Evolutionary conservation across 2,797 vertebrate species (phyloP).

Genomic region (Sphenopsis melanotis): DNA sequence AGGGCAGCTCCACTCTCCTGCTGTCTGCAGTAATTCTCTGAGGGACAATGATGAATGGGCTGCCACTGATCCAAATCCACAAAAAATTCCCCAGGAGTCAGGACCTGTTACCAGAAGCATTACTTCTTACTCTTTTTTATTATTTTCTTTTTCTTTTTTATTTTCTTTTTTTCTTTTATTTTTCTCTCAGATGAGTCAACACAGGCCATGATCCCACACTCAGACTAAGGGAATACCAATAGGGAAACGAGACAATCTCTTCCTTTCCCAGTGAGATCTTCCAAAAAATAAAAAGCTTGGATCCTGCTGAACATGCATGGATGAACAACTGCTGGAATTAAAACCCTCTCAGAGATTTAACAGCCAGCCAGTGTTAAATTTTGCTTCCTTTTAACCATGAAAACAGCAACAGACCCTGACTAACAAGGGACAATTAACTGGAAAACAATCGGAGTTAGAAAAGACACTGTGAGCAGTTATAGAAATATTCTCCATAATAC

Average conservation of each 20-base stretch:
- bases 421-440: slow-evolving; percentile 22
- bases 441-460: neutral
- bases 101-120: neutral
- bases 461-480: neutral
- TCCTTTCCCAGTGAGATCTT: neutral
- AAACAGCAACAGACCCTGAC: neutral
- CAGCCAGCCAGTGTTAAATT: neutral
- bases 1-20: neutral
- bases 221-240: neutral
- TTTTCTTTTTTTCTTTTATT: fast-evolving
- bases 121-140: neutral
- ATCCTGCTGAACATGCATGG: fast-evolving
- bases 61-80: neutral
- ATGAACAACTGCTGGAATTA: neutral
- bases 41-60: neutral
- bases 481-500: neutral
- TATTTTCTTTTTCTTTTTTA: neutral
- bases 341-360: neutral
- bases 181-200: neutral
- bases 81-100: neutral
- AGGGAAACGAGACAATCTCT: neutral
- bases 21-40: neutral
- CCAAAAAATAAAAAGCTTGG: neutral
- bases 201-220: neutral
- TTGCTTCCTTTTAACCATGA: neutral